Percentiles rank a stretch among this genome's conserved stretches.
Evolutionary conservation across 2,888 invertebrate genomes (phyloP).

Genomic region (Baccha elongata): DNA sequence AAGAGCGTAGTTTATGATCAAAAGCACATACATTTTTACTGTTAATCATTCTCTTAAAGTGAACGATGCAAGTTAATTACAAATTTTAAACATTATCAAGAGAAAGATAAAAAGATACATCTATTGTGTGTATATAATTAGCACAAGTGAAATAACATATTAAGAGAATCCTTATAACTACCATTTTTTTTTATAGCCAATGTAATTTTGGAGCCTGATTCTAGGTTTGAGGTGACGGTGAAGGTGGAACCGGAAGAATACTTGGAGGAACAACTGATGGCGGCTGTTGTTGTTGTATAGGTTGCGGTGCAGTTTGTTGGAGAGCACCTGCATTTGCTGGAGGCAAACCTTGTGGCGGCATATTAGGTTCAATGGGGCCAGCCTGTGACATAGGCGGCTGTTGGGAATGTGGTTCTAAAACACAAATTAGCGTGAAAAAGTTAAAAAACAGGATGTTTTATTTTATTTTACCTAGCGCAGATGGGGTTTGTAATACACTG

Average conservation of each 20-base stretch:
- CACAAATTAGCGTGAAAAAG: background rate
- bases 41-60: conserved; percentile 30
- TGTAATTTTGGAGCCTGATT: conserved; percentile 9
- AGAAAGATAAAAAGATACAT: conserved; percentile 27
- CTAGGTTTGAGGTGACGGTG: conserved; percentile 72
- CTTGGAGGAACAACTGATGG: conserved; percentile 83
- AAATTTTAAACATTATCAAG: conserved; percentile 21
- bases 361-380: conserved; percentile 74
- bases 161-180: conserved; percentile 55
- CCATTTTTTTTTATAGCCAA: conserved; percentile 52
- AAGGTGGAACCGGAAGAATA: conserved; percentile 82
- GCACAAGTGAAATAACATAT: conserved; percentile 42
- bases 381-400: conserved; percentile 52
- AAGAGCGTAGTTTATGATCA: conserved; percentile 11
- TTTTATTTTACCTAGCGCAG: conserved; percentile 50
- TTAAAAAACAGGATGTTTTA: background rate
- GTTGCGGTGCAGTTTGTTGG: conserved; percentile 81
- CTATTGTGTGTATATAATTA: conserved; percentile 31
- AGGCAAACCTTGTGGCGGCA: conserved; percentile 75
- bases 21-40: conserved; percentile 15
- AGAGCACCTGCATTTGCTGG: conserved; percentile 81
- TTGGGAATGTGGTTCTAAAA: conserved; percentile 66
- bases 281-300: conserved; percentile 80
- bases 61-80: conserved; percentile 11
- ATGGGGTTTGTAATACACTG: conserved; percentile 47